Evolutionary conservation across 1,140 invertebrate species (phyloP).

Genomic region (Thaumetopoea pityocampa): DNA sequence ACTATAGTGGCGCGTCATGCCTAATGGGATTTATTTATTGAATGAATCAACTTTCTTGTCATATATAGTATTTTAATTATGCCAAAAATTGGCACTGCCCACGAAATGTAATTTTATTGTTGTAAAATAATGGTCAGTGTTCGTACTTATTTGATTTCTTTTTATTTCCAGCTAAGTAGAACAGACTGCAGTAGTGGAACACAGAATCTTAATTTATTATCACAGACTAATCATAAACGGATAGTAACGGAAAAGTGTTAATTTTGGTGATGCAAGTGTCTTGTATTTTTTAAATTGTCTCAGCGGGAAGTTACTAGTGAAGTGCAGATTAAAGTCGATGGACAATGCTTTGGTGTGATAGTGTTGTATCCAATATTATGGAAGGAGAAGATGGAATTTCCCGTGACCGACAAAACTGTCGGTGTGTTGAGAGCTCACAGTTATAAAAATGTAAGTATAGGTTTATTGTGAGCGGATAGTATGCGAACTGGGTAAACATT

Average conservation of each 20-base stretch:
- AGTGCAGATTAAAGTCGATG: conserved; percentile 44
- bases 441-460: conserved; percentile 44
- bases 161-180: conserved; percentile 59
- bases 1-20: too few species aligned
- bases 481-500: conserved; percentile 22
- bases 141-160: conserved; percentile 7
- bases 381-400: conserved; percentile 63
- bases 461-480: conserved; percentile 24
- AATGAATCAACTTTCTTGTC: too few species aligned
- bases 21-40: too few species aligned
- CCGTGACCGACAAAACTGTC: conserved; percentile 50
- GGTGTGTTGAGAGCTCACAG: conserved; percentile 32
- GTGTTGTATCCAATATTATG: conserved; percentile 72
- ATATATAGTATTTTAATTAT: too few species aligned
- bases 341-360: conserved; percentile 70
- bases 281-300: conserved; percentile 40
- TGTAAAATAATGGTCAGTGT: too few species aligned
- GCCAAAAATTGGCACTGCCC: too few species aligned
- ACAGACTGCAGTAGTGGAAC: conserved; percentile 34
- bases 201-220: conserved; percentile 71
- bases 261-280: conserved; percentile 59
- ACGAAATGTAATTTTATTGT: too few species aligned
- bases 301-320: conserved; percentile 54
- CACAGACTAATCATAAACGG: conserved; percentile 63
- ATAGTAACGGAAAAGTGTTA: conserved; percentile 66